These are phyloP conservation scores for Parascotia fuliginaria DNA, from an alignment of 2,888 invertebrate species.

Conservation along the genomic window DNA sequence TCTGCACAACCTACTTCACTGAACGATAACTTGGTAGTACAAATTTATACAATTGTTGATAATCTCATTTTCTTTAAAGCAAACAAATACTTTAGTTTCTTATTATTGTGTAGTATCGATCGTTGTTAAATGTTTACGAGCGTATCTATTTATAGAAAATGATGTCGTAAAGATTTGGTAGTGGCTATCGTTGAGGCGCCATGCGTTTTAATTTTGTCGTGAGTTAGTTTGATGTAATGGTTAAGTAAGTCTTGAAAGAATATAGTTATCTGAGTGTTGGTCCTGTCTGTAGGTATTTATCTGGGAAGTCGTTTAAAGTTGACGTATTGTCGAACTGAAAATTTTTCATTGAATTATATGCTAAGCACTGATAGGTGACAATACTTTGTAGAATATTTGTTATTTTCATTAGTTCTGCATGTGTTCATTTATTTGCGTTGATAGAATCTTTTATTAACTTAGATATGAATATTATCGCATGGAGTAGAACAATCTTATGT, in stretches of 20 bases:
- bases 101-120: constrained; percentile 23
- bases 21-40: no score
- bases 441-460: not conserved
- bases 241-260: not conserved
- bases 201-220: constrained; percentile 20
- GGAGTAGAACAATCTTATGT: not conserved
- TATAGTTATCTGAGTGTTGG: no score
- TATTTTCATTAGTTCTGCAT: not conserved
- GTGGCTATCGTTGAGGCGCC: constrained; percentile 14
- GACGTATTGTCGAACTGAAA: no score
- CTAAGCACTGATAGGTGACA: not conserved
- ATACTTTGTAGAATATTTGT: not conserved
- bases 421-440: not conserved
- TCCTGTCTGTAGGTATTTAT: no score
- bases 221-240: not conserved
- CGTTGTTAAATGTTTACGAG: constrained; percentile 41
- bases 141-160: constrained; percentile 47
- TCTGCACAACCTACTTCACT: not conserved
- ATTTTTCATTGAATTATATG: no score
- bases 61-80: not conserved
- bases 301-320: no score
- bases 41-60: not conserved
- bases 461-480: not conserved
- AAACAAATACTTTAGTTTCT: constrained; percentile 11
- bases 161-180: constrained; percentile 53